Base-by-base conservation (phyloP, 2,888 invertebrate genomes). In the Cephus spinipes region DNA sequence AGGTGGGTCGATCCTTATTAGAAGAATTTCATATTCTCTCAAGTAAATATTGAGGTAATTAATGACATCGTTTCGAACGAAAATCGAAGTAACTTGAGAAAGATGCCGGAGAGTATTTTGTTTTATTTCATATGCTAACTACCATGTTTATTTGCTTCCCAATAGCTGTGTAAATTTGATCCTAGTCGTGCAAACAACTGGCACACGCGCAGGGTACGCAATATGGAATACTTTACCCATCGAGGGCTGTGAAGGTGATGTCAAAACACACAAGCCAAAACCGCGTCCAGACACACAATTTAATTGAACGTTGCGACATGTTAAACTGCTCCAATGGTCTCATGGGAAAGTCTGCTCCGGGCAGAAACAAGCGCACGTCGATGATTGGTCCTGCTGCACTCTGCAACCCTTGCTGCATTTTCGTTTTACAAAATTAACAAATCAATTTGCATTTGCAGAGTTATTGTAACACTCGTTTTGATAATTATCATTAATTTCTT, bases 161-260 rank as follows among this genome's bases (percentile, higher is more conserved):
- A 40, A 40, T 23, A 15, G 78, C 71, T 77, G 77, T 73, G 80
- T 79, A 80, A 78, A 80, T 82, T 82, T 82, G 79, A 79, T 77
- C 82, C 82, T 77, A 32, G 73, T 78, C 75, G 75, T 76, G 76
- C 78, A 55, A 82, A 82, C 82, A 79, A 73, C 82, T 79, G 82
- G 80, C 82, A 82, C 82, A 80, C 80, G 82, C 73, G 12, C 78
- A 69, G 76, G 69, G 76, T 78, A 71, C 74, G 76, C 77, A 79
- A 79, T 79, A 82, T 80, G 82, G 80, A 82, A 82, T 82, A 80
- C 82, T 82, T 82, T 82, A 82, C 79, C 78, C 80, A 80, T 80
- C 78, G 77, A 33, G 73, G 30, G 69, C 75, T 71, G 78, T 55
- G 75, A 69, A 78, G 73, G 75, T 80, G 74, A 69, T 76, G 79